These are phyloP conservation scores for Heteromormyrus szaboi DNA, from an alignment of 2,797 vertebrate species.

Conservation along the genomic window DNA sequence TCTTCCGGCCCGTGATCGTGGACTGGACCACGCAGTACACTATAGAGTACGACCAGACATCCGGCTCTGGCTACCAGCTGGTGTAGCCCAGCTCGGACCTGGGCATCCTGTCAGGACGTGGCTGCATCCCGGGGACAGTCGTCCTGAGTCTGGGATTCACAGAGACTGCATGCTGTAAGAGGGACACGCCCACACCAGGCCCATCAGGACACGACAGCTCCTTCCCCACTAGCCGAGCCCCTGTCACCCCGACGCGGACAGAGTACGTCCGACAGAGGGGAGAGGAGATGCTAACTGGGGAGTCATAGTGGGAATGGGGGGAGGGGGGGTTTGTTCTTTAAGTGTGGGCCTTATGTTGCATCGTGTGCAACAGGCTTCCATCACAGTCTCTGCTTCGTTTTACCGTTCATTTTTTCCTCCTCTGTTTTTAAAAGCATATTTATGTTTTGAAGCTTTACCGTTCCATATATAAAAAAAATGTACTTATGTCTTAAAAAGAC, in stretches of 20 bases:
- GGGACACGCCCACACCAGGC: constrained; percentile 40
- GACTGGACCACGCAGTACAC: constrained; percentile 98
- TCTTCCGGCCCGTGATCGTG: constrained; percentile 85
- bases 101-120: constrained; percentile 43
- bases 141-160: constrained; percentile 46
- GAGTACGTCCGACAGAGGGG: constrained; percentile 71
- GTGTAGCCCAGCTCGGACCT: constrained; percentile 64
- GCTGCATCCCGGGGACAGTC: constrained; percentile 53
- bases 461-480: neutral
- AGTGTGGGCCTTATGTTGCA: neutral
- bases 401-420: neutral
- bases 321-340: neutral
- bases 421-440: neutral
- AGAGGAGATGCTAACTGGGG: constrained; percentile 44
- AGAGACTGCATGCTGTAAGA: constrained; percentile 83
- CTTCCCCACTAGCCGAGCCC: neutral
- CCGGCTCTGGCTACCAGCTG: constrained; percentile 97
- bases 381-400: neutral
- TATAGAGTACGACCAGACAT: constrained; percentile 96
- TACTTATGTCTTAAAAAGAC: neutral
- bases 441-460: constrained; percentile 10
- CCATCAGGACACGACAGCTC: neutral
- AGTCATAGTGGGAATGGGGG: neutral
- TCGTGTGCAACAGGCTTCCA: neutral
- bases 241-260: constrained; percentile 54